Conservation (phyloP, 2,797 vertebrate genomes). For the Sciurus carolinensis region DNA sequence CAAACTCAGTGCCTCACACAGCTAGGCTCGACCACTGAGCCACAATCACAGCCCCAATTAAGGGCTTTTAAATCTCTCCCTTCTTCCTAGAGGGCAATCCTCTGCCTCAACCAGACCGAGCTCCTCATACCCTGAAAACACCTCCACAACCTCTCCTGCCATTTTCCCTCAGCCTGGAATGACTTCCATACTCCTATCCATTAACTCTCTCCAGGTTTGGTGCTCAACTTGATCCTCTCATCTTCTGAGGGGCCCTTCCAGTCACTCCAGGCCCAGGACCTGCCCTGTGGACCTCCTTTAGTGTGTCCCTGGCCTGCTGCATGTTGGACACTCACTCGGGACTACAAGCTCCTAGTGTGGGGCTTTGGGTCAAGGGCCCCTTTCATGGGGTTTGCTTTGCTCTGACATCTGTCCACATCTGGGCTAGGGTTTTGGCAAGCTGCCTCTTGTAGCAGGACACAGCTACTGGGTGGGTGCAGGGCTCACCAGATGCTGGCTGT, state of each 20-base stretch:
- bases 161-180: neutral
- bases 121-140: neutral
- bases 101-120: neutral
- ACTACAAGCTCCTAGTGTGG: neutral
- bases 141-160: neutral
- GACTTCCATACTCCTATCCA: neutral
- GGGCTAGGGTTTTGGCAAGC: neutral
- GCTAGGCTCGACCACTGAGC: too few relatives aligned
- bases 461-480: neutral
- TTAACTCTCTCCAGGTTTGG: neutral
- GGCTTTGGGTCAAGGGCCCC: neutral
- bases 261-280: neutral
- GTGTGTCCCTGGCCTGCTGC: neutral
- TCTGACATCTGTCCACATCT: neutral
- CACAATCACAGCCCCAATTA: accelerated
- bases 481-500: neutral
- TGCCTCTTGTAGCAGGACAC: neutral
- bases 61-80: neutral
- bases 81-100: neutral
- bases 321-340: neutral
- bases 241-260: neutral
- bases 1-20: neutral
- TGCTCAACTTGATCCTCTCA: neutral
- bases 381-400: neutral
- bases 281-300: neutral